Conservation (phyloP, 23 tunicate species). For the Pegea sp. region DNA sequence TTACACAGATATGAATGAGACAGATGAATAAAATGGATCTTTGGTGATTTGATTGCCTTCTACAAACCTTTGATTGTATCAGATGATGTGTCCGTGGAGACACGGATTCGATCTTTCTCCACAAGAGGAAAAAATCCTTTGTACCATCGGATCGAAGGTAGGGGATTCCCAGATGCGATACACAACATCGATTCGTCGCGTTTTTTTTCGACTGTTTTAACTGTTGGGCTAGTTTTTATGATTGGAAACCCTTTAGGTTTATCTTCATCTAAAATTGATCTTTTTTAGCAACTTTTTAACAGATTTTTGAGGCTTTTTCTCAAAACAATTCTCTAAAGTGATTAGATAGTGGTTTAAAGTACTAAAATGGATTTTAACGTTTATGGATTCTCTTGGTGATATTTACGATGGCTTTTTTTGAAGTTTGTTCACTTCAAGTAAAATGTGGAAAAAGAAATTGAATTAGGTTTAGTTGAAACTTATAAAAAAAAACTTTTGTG, state of each 20-base stretch:
- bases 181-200: conserved; percentile 28
- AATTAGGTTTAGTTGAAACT: too few species aligned
- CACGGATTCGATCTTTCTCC: conserved; percentile 8
- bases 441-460: too few species aligned
- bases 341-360: too few species aligned
- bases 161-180: conserved; percentile 17
- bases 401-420: too few species aligned
- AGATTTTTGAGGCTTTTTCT: too few species aligned
- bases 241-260: conserved; percentile 48
- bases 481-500: too few species aligned
- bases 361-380: too few species aligned
- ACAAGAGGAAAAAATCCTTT: conserved; percentile 21
- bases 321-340: too few species aligned
- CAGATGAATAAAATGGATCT: neutral
- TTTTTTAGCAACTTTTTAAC: too few species aligned
- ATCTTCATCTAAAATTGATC: conserved; percentile 15
- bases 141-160: conserved; percentile 49
- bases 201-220: conserved; percentile 35
- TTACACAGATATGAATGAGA: neutral
- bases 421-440: too few species aligned
- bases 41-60: neutral
- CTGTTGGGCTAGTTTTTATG: conserved; percentile 31
- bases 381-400: too few species aligned
- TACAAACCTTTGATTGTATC: too few species aligned
- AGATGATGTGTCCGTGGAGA: conserved; percentile 25